Conservation (phyloP, 2,797 vertebrate genomes). For the Spinus olivaceus region DNA sequence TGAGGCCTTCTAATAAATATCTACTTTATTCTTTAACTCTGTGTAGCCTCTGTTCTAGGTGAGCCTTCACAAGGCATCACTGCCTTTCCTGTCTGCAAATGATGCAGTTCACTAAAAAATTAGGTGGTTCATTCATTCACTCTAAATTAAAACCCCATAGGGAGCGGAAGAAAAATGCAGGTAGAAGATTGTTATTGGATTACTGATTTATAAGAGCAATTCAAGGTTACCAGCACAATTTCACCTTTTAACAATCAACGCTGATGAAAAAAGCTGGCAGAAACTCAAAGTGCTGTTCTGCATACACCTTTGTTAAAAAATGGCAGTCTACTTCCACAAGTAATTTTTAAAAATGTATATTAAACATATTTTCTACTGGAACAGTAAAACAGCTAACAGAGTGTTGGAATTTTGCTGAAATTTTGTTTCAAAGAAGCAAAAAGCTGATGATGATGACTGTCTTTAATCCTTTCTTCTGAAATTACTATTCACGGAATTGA, state of each 20-base stretch:
- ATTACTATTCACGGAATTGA: constrained; percentile 57
- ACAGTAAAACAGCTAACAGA: background rate
- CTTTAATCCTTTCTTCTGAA: constrained; percentile 58
- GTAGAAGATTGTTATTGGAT: background rate
- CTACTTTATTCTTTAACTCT: background rate
- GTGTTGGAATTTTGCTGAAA: constrained; percentile 35
- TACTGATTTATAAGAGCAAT: background rate
- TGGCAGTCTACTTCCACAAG: background rate
- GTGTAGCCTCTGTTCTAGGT: background rate
- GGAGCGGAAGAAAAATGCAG: background rate
- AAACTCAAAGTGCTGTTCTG: background rate
- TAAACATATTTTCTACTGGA: background rate
- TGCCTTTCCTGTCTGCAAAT: background rate
- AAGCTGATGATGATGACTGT: constrained; percentile 11
- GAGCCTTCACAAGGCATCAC: background rate
- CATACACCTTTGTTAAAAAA: background rate
- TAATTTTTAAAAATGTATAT: background rate
- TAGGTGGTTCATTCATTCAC: background rate
- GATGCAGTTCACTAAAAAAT: background rate
- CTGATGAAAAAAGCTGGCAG: background rate
- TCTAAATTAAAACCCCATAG: background rate
- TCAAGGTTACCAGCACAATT: background rate
- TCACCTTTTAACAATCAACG: background rate
- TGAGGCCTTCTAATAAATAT: background rate
- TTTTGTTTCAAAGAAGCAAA: constrained; percentile 40